These are phyloP conservation scores for Phalera bucephala DNA, from an alignment of 2,888 invertebrate genomes.

Conservation along the genomic window DNA sequence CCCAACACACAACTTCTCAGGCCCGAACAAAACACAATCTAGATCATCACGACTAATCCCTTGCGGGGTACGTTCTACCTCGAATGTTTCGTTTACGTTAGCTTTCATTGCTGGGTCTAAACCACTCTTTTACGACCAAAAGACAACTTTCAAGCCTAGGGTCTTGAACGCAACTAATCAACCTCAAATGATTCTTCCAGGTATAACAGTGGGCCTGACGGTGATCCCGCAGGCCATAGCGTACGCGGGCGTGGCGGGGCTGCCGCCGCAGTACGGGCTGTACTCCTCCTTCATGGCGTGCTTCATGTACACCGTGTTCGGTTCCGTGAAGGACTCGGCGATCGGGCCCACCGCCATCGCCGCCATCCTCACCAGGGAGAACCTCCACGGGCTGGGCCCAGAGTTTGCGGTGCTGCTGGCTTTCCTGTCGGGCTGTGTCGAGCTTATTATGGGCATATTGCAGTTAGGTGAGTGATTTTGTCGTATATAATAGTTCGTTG, in stretches of 20 bases:
- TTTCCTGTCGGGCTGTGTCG: conserved; percentile 88
- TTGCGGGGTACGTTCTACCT: too few relatives aligned
- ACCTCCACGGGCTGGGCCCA: conserved; percentile 86
- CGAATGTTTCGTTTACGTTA: too few relatives aligned
- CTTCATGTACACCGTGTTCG: conserved; percentile 94
- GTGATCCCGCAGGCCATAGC: conserved; percentile 94
- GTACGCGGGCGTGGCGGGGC: conserved; percentile 91
- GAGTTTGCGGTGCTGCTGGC: conserved; percentile 88
- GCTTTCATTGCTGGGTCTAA: too few relatives aligned
- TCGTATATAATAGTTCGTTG: too few relatives aligned
- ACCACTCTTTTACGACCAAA: too few relatives aligned
- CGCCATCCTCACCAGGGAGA: conserved; percentile 90
- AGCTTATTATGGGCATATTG: conserved; percentile 87
- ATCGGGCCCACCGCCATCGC: conserved; percentile 94
- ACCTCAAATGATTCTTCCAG: too few relatives aligned
- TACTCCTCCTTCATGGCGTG: conserved; percentile 98
- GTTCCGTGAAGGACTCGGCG: conserved; percentile 87
- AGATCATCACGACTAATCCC: too few relatives aligned
- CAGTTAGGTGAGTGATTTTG: conserved; percentile 84
- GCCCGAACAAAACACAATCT: too few relatives aligned
- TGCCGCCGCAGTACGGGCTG: conserved; percentile 90
- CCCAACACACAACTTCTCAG: too few relatives aligned
- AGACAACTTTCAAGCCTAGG: too few relatives aligned
- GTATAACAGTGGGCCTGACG: conserved; percentile 88
- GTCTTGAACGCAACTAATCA: too few relatives aligned